Percentiles rank a stretch among this genome's conserved stretches.
Evolutionary conservation across 2,113 vertebrate species (phyloP).

Genomic region (Trogon surrucura): DNA sequence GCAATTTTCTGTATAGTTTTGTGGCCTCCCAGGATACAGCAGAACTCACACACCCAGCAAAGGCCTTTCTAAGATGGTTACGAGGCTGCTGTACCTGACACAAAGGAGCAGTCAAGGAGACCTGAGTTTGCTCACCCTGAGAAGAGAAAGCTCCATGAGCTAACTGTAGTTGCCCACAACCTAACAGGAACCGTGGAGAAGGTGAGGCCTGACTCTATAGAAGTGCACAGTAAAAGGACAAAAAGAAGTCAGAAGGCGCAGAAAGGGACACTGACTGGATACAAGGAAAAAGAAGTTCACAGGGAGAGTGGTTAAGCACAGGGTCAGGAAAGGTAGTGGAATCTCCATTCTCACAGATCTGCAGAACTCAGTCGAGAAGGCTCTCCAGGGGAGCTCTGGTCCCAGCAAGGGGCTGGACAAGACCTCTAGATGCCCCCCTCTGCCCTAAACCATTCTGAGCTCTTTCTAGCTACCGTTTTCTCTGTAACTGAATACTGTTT

Average conservation of each 20-base stretch:
- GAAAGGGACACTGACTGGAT: background rate
- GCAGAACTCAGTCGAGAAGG: accelerated
- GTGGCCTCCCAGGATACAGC: background rate
- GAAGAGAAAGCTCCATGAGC: background rate
- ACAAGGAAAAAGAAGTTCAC: background rate
- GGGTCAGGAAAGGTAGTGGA: background rate
- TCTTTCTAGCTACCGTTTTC: background rate
- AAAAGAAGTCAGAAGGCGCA: background rate
- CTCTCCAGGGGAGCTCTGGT: background rate
- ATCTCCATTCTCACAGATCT: background rate
- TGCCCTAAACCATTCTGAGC: background rate
- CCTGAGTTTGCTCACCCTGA: background rate
- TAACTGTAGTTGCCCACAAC: background rate
- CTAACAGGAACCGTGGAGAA: background rate
- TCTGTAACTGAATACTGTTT: background rate
- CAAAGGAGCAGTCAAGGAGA: background rate
- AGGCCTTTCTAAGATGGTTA: background rate
- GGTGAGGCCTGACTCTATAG: background rate
- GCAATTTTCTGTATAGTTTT: accelerated
- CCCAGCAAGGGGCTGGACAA: background rate
- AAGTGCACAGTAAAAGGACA: background rate
- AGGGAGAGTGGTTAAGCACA: background rate
- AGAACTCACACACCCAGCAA: background rate
- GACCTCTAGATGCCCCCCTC: background rate
- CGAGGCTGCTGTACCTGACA: background rate